A percentile compares a stretch with the other conserved stretches of the same genome.
These are phyloP conservation scores for Chrysochloris asiatica DNA, from an alignment of 2,113 vertebrate species.

Conservation along the genomic window DNA sequence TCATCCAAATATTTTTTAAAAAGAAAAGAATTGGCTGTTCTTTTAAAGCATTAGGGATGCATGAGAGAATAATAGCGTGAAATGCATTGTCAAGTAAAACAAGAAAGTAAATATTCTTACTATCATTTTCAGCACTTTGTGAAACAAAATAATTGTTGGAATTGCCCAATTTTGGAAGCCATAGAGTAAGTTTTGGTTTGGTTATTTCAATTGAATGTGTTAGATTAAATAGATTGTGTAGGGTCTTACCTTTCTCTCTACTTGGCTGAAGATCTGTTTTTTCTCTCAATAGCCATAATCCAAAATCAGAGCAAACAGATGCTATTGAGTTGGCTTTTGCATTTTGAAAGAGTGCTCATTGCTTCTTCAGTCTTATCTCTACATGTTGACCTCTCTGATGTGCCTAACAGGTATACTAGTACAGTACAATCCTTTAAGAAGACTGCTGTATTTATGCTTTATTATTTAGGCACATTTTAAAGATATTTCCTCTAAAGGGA, in stretches of 20 bases:
- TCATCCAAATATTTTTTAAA: background rate
- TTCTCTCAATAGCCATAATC: slow-evolving; percentile 9
- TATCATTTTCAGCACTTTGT: background rate
- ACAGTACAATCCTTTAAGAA: slow-evolving; percentile 28
- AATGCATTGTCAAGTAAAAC: background rate
- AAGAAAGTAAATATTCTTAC: background rate
- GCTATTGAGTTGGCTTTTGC: background rate
- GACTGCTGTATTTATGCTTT: background rate
- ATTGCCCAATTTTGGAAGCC: slow-evolving; percentile 37
- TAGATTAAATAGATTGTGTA: slow-evolving; percentile 17
- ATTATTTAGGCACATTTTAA: slow-evolving; percentile 26
- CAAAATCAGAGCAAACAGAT: background rate
- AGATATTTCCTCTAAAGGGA: background rate
- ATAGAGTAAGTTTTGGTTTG: slow-evolving; percentile 22
- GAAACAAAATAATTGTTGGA: slow-evolving; percentile 32
- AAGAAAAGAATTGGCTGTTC: background rate
- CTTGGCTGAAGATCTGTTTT: slow-evolving; percentile 51
- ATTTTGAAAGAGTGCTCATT: background rate
- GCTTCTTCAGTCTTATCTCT: background rate
- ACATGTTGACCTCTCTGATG: background rate
- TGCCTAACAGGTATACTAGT: background rate
- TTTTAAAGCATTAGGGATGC: background rate
- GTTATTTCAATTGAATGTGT: slow-evolving; percentile 10
- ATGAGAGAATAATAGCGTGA: background rate
- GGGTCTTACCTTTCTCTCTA: slow-evolving; percentile 34